These are phyloP conservation scores for Synergus itoensis DNA, from an alignment of 2,888 invertebrate species.

Conservation along the genomic window DNA sequence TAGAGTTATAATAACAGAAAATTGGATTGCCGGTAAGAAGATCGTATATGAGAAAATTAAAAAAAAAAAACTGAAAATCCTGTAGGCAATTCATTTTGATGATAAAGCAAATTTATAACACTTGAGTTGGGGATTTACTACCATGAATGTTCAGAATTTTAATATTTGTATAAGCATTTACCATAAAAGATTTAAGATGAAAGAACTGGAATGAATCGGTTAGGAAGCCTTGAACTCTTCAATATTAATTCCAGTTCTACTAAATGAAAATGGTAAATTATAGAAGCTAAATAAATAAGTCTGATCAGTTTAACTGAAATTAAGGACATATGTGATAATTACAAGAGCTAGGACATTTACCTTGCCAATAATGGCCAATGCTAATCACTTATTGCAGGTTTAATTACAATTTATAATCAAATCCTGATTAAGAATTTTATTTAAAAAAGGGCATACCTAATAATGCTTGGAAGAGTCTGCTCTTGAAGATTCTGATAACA, in stretches of 20 bases:
- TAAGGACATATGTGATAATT: too few relatives aligned
- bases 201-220: neutral
- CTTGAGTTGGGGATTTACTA: neutral
- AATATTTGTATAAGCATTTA: neutral
- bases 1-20: neutral
- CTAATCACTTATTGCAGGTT: neutral
- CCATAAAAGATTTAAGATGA: neutral
- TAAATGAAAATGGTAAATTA: neutral
- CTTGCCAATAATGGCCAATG: neutral
- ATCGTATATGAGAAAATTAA: neutral
- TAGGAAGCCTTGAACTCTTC: too few relatives aligned
- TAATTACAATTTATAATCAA: neutral
- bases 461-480: constrained; percentile 97
- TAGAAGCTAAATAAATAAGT: too few relatives aligned
- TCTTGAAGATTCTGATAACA: constrained; percentile 99
- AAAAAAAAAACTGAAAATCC: neutral
- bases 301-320: too few relatives aligned
- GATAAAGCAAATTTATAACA: neutral
- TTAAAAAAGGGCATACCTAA: constrained; percentile 87
- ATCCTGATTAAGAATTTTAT: neutral
- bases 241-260: neutral
- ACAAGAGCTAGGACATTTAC: too few relatives aligned
- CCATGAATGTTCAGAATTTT: neutral
- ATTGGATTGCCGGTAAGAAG: neutral
- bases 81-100: neutral